phyloP scores from a whole-genome alignment of 1,140 invertebrate genomes.

The Drosophila melanogaster region Release_6_plus_ISO1_MT NC_004354.4:1382001-1382500 shows the following conservation, averaged over 20 bases:
- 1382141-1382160: not conserved
- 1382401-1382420: constrained; percentile 14
- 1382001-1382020: too few relatives aligned
- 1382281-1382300: not conserved
- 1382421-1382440: constrained; percentile 11
- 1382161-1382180: not conserved
- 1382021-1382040: too few relatives aligned
- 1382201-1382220: constrained; percentile 45
- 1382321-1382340: not conserved
- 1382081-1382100: not conserved
- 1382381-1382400: not conserved
- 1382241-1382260: constrained; percentile 1
- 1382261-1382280: not conserved
- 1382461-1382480: constrained; percentile 34
- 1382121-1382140: not conserved
- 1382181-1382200: constrained; percentile 20
- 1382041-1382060: too few relatives aligned
- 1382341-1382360: not conserved
- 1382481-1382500: constrained; percentile 28
- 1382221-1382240: constrained; percentile 10
- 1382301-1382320: constrained; percentile 3
- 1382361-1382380: not conserved
- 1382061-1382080: too few relatives aligned
- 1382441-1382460: not conserved
- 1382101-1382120: constrained; percentile 11